Evolutionary conservation across 2,797 vertebrate species (phyloP).

Genomic region (Sebastolobus alascanus): DNA sequence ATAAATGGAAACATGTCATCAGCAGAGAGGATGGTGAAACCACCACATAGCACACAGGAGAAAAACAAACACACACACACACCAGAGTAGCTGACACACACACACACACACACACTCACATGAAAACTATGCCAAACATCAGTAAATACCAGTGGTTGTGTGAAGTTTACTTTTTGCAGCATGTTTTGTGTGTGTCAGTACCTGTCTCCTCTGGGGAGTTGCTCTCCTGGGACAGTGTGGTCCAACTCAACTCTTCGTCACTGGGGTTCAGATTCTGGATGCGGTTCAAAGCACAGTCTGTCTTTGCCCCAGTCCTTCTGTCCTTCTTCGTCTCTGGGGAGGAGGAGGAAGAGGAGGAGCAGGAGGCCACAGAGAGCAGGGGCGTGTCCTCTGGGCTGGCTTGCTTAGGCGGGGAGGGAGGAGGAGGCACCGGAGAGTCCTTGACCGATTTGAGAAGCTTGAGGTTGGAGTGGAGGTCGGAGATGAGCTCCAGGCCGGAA

Average conservation of each 20-base stretch:
- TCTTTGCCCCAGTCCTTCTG: constrained; percentile 95
- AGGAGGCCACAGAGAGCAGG: constrained; percentile 85
- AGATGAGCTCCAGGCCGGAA: constrained; percentile 63
- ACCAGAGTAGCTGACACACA: constrained; percentile 11
- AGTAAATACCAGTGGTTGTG: constrained; percentile 1
- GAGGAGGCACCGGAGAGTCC: constrained; percentile 72
- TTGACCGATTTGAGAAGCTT: constrained; percentile 70
- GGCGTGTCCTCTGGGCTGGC: constrained; percentile 89
- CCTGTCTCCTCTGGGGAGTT: constrained; percentile 95
- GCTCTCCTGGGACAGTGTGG: constrained; percentile 96
- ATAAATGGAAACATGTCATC: constrained; percentile 68
- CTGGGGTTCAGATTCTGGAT: constrained; percentile 97
- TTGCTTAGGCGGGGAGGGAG: constrained; percentile 77
- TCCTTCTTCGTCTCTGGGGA: constrained; percentile 98
- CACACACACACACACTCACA: constrained; percentile 21
- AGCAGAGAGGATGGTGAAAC: constrained; percentile 49
- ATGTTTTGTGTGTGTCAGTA: constrained; percentile 59
- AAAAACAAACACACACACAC: constrained; percentile 1
- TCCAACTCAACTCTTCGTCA: constrained; percentile 98
- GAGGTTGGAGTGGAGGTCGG: constrained; percentile 72
- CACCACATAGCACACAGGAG: constrained; percentile 23
- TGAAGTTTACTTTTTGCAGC: background rate
- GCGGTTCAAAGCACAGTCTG: constrained; percentile 95
- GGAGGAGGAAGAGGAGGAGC: constrained; percentile 88
- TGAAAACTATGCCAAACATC: constrained; percentile 15